phyloP scores from a whole-genome alignment of 1,140 invertebrate species.

The Listronotus bonariensis region DNA sequence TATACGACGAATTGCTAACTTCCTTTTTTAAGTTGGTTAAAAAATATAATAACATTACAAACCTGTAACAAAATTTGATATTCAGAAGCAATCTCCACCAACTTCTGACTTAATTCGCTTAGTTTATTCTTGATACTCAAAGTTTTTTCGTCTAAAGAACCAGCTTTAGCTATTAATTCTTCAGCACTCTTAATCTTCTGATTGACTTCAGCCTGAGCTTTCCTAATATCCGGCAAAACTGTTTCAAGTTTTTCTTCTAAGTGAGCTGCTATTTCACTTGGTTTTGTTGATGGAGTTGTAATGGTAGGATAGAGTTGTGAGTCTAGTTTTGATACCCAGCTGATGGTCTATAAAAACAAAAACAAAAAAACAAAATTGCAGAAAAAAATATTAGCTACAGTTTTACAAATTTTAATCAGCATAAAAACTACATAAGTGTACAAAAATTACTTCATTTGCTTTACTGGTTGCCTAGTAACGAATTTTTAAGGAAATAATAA shows the following conservation, averaged over 20 bases:
- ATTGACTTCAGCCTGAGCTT: conserved; percentile 73
- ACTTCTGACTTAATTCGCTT: conserved; percentile 67
- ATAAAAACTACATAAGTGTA: no score
- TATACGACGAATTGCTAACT: background rate
- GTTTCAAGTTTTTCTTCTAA: conserved; percentile 65
- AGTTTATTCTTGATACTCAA: conserved; percentile 61
- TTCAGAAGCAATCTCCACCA: conserved; percentile 70
- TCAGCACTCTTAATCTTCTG: conserved; percentile 70
- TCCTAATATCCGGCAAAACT: conserved; percentile 66
- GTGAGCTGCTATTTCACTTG: conserved; percentile 62
- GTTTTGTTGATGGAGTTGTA: conserved; percentile 64
- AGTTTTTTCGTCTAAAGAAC: conserved; percentile 48
- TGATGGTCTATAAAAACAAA: conserved; percentile 69
- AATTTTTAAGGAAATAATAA: no score
- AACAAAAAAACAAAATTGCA: no score
- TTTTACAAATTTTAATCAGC: no score
- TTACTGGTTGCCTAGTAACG: no score
- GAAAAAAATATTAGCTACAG: no score
- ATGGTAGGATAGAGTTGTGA: conserved; percentile 79
- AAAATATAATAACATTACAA: background rate
- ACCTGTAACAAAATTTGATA: conserved; percentile 73
- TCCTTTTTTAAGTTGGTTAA: background rate
- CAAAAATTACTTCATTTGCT: no score
- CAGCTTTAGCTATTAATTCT: conserved; percentile 51
- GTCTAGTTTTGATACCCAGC: conserved; percentile 75